Evolutionary conservation across 2,888 invertebrate species (phyloP).

Genomic region (Anticlea derivata): DNA sequence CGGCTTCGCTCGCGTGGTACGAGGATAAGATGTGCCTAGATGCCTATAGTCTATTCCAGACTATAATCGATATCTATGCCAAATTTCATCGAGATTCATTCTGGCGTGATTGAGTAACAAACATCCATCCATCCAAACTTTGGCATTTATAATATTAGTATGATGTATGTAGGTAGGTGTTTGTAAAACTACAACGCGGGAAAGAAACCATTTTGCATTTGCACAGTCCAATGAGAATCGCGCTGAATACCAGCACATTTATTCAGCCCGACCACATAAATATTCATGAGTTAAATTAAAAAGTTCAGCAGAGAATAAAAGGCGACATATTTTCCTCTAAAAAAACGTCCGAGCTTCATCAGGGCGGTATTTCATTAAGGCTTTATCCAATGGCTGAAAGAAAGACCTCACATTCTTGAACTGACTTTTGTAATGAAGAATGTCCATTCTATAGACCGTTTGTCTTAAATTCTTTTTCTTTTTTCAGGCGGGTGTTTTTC

Average conservation of each 20-base stretch:
- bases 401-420: constrained; percentile 75
- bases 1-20: no score
- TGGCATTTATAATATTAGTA: no score
- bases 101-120: no score
- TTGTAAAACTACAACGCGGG: no score
- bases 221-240: background rate
- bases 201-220: background rate
- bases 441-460: constrained; percentile 74
- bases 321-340: constrained; percentile 43
- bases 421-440: constrained; percentile 77
- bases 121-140: no score
- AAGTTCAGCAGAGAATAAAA: constrained; percentile 25
- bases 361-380: constrained; percentile 82
- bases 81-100: no score
- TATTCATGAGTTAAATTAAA: constrained; percentile 37
- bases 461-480: constrained; percentile 56
- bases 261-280: constrained; percentile 15
- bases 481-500: constrained; percentile 10
- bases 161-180: no score
- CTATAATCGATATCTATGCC: no score
- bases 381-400: constrained; percentile 66
- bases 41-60: no score
- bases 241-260: constrained; percentile 9
- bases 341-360: constrained; percentile 69
- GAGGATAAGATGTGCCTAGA: no score